A percentile compares a stretch with the other conserved stretches of the same genome.
phyloP scores from a whole-genome alignment of 2,888 invertebrate species.

The Erpobdella octoculata region DNA sequence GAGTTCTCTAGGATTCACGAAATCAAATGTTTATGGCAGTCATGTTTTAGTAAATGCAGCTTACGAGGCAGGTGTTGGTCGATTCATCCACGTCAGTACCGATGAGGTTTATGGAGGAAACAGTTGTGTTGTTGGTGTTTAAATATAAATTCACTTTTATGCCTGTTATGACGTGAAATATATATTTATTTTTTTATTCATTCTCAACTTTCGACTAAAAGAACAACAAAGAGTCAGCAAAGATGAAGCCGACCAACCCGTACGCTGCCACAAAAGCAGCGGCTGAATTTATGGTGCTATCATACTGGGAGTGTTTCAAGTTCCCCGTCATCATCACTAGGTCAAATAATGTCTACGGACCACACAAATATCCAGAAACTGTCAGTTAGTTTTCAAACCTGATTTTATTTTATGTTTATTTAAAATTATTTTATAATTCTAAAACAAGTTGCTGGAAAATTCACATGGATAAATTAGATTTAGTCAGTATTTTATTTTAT shows the following conservation, averaged over 20 bases:
- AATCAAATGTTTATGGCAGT: slow-evolving; percentile 40
- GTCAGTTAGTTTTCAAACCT: slow-evolving; percentile 27
- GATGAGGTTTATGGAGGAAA: slow-evolving; percentile 50
- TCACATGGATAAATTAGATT: background rate
- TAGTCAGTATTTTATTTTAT: background rate
- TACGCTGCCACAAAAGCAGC: slow-evolving; percentile 46
- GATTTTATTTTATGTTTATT: too few species aligned
- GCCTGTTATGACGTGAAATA: background rate
- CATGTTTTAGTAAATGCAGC: slow-evolving; percentile 40
- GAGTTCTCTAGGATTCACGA: slow-evolving; percentile 40
- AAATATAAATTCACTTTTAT: background rate
- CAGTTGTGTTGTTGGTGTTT: background rate
- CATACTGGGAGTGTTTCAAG: slow-evolving; percentile 41
- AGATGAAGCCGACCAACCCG: slow-evolving; percentile 41
- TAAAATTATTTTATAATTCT: too few species aligned
- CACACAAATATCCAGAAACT: slow-evolving; percentile 42
- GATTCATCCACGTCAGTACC: slow-evolving; percentile 42
- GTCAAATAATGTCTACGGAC: slow-evolving; percentile 43
- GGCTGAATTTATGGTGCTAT: slow-evolving; percentile 41
- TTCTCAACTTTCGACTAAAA: slow-evolving; percentile 5
- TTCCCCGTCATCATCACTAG: slow-evolving; percentile 42
- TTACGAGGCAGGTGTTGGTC: slow-evolving; percentile 35
- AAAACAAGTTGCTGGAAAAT: too few species aligned
- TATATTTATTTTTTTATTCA: background rate
- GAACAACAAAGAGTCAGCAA: slow-evolving; percentile 36